Base-by-base conservation (phyloP, 1,140 invertebrate species). In the Brachionus angularis region DNA sequence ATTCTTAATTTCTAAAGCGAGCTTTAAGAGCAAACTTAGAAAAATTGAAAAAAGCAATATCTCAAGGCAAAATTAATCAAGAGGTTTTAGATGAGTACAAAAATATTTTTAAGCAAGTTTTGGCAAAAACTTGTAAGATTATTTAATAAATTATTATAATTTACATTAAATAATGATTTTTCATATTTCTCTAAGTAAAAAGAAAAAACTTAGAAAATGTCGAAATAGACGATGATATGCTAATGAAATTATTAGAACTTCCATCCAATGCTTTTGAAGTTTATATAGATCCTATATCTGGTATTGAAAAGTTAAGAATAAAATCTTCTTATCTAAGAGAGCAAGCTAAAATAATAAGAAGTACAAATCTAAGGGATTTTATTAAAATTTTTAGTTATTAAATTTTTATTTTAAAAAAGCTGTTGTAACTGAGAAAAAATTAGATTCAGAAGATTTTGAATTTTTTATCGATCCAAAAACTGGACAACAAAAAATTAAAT, bases 11-110 rank as follows among this genome's bases (percentile, higher is more conserved):
- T 42, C 10, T 10, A 42, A 42, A 42, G 39, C 39, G 62, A 16
- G 62, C 62, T 21, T 34, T 67, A n/a, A 33, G 62, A 29, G 62
- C 62, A 21, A 67, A 67, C n/a, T 67, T 67, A 31, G 62, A 67
- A 29, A 27, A 33, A 2, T 50, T 67, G 5, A 67, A 67, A 67
- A n/a, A 47, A 31, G 62, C 62, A 14, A 67, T 67, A 5, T 27
- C 47, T 34, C 42, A 67, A 47, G 62, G 62, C n/a, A 46, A 50
- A 47, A 67, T 67, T 12, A 67, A 33, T 29, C 21, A 27, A 47
- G 47, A 67, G 36, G 62, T 67, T 16, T 42, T 67, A 0, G 62
- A 67, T 34, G 62, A 67, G 42, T 67, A 67, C 31, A 67, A 67
- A 27, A 67, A 67, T 47, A 67, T 67, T 33, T 67, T 67, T 31